Base-by-base conservation (phyloP, 2,113 vertebrate genomes). In the Siniperca knerii region DNA sequence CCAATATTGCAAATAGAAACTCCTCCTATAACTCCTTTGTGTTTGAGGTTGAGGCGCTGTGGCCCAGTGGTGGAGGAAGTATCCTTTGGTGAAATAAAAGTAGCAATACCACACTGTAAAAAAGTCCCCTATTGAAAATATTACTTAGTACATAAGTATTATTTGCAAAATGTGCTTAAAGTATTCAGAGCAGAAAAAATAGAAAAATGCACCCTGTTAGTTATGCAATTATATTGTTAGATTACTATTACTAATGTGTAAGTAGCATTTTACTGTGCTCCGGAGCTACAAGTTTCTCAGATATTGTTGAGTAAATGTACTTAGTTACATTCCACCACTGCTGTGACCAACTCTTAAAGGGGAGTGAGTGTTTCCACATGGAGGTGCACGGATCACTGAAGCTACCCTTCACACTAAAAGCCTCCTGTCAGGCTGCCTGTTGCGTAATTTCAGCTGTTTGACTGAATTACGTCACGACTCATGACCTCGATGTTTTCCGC, bases 391-490 rank as follows among this genome's bases (percentile, higher is more conserved):
- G 50, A 68, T 83, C 54, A 81, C 42, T 77, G 82, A 44, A 68
- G 58, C 37, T 40, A 0, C 42, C 29, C 35, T 69, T 71, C 79
- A 72, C 48, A 65, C 18, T 48, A 65, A 81, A 21, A 86, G 60
- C 67, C n/a, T 70, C 57, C 50, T 81, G 82, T 72, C 72, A 83
- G 73, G 62, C 55, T 3, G 40, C 29, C 40, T 79, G 78, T 91
- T 92, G 11, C 74, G 1, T 89, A 90, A 91, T 68, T 0, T 83
- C 90, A 82, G 80, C 89, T 91, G 84, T 44, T 67, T 29, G 61
- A 75, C 21, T 21, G 66, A 61, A 65, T 86, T 81, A 89, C 50
- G 42, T 91, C 87, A 92, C 20, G 1, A 50, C 61, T 40, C 85
- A 44, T 77, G 79, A 74, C 71, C 75, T 67, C 83, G 44, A 55